A percentile compares a stretch with the other conserved stretches of the same genome.
Evolutionary conservation across 1,140 invertebrate genomes (phyloP).

Genomic region (Pseudomyrmex dendroicus): DNA sequence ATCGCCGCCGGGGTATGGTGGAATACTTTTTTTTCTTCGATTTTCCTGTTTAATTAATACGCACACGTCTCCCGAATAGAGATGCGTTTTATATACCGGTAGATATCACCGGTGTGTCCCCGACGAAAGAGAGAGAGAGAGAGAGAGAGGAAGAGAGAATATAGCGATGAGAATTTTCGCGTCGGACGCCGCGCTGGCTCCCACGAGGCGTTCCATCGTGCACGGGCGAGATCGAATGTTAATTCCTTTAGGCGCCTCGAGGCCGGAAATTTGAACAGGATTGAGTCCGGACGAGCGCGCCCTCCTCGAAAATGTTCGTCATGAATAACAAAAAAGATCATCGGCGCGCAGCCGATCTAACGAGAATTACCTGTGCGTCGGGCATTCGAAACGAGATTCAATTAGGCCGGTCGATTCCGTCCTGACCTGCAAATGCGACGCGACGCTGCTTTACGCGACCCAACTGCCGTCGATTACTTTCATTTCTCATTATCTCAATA

Average conservation of each 20-base stretch:
- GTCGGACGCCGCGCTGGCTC: slow-evolving; percentile 32
- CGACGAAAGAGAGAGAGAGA: not conserved
- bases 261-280: slow-evolving; percentile 75
- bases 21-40: not conserved
- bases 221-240: slow-evolving; percentile 72
- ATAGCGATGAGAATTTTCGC: slow-evolving; percentile 61
- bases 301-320: slow-evolving; percentile 62
- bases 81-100: not conserved
- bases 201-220: slow-evolving; percentile 42
- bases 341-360: slow-evolving; percentile 14
- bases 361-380: slow-evolving; percentile 60
- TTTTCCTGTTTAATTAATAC: slow-evolving; percentile 40
- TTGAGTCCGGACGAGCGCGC: slow-evolving; percentile 63
- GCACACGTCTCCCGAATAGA: not conserved
- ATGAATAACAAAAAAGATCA: slow-evolving; percentile 68
- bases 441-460: not conserved
- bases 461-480: slow-evolving; percentile 17
- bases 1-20: not conserved
- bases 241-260: slow-evolving; percentile 73
- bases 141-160: no score
- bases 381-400: slow-evolving; percentile 60
- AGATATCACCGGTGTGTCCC: not conserved
- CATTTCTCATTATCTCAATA: not conserved
- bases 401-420: slow-evolving; percentile 39
- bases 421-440: slow-evolving; percentile 13